A percentile compares a stretch with the other conserved stretches of the same genome.
Conservation (phyloP, 2,113 vertebrate species). For the Anhinga anhinga region DNA sequence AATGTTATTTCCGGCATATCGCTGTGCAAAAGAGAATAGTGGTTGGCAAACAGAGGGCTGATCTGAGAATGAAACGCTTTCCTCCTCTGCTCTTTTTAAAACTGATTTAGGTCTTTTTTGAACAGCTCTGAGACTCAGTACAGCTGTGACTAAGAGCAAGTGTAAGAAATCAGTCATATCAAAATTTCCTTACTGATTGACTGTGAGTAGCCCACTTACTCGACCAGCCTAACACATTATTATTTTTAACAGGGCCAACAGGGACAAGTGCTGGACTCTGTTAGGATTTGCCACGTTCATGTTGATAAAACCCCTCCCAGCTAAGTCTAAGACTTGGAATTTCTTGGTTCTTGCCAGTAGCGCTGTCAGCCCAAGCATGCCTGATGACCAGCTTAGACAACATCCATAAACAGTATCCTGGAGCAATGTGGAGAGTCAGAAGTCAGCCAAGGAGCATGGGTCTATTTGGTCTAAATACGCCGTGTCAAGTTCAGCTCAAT, state of each 20-base stretch:
- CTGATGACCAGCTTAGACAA: neutral
- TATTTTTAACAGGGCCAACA: neutral
- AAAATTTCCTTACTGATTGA: neutral
- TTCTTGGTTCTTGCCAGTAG: neutral
- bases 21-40: neutral
- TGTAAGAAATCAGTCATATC: slow-evolving; percentile 10
- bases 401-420: neutral
- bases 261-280: neutral
- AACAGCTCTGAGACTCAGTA: neutral
- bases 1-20: neutral
- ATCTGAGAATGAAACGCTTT: neutral
- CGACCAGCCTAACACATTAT: neutral
- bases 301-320: neutral
- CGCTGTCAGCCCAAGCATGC: neutral
- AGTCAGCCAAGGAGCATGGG: neutral
- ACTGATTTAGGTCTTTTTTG: neutral
- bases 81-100: neutral
- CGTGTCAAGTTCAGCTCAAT: neutral
- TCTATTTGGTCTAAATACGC: neutral
- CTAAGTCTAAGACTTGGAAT: neutral
- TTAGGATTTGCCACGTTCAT: slow-evolving; percentile 1
- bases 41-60: neutral
- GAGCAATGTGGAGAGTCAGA: neutral
- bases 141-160: neutral
- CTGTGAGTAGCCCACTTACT: neutral